Evolutionary conservation across 2,888 invertebrate genomes (phyloP), one percentile per base, ranked within the genome.

Genomic region (Drosophila paramelanica): DNA sequence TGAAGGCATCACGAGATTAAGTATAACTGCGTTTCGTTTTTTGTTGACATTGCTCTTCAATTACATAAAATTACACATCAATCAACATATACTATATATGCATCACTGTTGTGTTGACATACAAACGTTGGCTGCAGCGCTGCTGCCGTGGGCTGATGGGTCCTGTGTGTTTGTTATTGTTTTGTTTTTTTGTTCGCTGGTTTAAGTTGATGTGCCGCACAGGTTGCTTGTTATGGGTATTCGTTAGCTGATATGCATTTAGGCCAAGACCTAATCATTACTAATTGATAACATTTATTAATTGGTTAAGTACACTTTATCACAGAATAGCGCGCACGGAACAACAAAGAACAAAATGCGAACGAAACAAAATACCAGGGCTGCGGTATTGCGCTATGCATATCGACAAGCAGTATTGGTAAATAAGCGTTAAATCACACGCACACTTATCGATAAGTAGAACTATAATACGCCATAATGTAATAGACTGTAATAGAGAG

Each of bases 251-350:
- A 49, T 46, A 39, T 62, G 68, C 49, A 39, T 41, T 64, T 60
- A 23, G 53, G 59, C 53, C 47, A 36, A 43, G 31, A 67, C 71
- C 59, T 51, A 57, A 71, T 59, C 81, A 74, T 81, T 67, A 68
- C 71, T 64, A 61, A 81, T 77, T 84, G 81, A 85, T 69, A 81
- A 69, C 76, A 78, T 74, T 56, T 61, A 79, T 53, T 67, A 81
- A 67, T 55, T 67, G 66, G 51, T 83, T 87, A 87, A 81, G 81
- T 81, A 81, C 84, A 81, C 84, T 84, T 81, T 81, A 81, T 81
- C 81, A 83, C 84, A 87, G 81, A 71, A 72, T 56, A 67, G 72
- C 71, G 75, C 77, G 77, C 80, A 77, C 80, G 59, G 51, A 61
- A 70, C 67, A 77, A 77, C 77, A 77, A 79, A 67, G 75, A 75